A percentile compares a stretch with the other conserved stretches of the same genome.
phyloP scores from a whole-genome alignment of 2,888 invertebrate species.

The Lottia scabra region DNA sequence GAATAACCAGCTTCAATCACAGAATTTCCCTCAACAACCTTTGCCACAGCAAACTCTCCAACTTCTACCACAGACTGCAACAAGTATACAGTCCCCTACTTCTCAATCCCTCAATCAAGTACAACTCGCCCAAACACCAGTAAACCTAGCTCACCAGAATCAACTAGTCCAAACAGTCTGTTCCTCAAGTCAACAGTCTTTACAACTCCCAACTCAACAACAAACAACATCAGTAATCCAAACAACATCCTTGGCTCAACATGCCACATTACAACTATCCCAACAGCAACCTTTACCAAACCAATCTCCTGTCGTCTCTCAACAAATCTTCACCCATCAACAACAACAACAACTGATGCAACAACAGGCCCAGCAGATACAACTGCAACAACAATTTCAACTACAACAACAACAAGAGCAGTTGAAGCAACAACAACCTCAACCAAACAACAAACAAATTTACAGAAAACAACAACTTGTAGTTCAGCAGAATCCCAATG shows the following conservation, averaged over 20 bases:
- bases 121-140: slow-evolving; percentile 7
- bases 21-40: slow-evolving; percentile 4
- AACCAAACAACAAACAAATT: slow-evolving; percentile 32
- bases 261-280: slow-evolving; percentile 14
- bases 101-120: slow-evolving; percentile 7
- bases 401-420: slow-evolving; percentile 47
- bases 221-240: slow-evolving; percentile 34
- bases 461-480: slow-evolving; percentile 32
- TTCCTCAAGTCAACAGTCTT: neutral
- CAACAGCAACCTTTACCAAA: slow-evolving; percentile 38
- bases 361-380: slow-evolving; percentile 27
- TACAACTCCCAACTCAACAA: slow-evolving; percentile 27
- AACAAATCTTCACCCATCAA: slow-evolving; percentile 69
- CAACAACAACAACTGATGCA: slow-evolving; percentile 53
- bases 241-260: slow-evolving; percentile 21
- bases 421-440: slow-evolving; percentile 47
- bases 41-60: slow-evolving; percentile 30
- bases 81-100: slow-evolving; percentile 19
- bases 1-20: slow-evolving; percentile 34
- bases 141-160: neutral
- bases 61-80: slow-evolving; percentile 27
- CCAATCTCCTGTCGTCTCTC: slow-evolving; percentile 27
- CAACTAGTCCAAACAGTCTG: slow-evolving; percentile 3
- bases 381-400: slow-evolving; percentile 36
- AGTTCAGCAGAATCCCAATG: slow-evolving; percentile 33